Evolutionary conservation across 2,888 invertebrate genomes (phyloP), one percentile per base, ranked within the genome.

Genomic region (Lasioglossum marginatum): DNA sequence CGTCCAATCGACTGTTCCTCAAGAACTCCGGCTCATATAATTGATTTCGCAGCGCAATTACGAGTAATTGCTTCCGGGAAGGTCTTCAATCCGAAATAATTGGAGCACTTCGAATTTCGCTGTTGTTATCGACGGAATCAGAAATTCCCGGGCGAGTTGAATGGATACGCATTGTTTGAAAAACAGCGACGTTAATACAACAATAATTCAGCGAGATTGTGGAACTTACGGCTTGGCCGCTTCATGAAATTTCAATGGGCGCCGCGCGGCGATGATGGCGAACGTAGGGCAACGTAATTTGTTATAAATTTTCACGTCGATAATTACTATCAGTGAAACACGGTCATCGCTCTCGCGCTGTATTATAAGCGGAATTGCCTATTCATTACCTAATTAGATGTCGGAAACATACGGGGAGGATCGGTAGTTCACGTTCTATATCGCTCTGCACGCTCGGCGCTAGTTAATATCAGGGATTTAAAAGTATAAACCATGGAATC

Each of bases 301-400:
- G n/a, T 74, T 52, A 74, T 16, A 74, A 37, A 37, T 57, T 52
- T 74, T 74, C 74, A 37, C 31, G 45, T 27, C 66, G 27, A 23
- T 68, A 31, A 48, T 23, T 34, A 40, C 43, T 31, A 66, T 23
- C 16, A 43, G 12, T 5, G 45, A 66, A 48, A 48, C 14, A 14
- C 14, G 16, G 23, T 37, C 45, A 60, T 66, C 66, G 66, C 3
- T 52, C 48, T 45, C 40, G 31, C 43, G 31, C 60, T 68, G 34
- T 34, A 66, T 66, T 66, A 66, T 66, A 66, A 66, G 70, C 86
- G 86, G 85, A 60, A 85, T 81, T 66, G 78, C 71, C 87, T 85
- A 79, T 88, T 89, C 90, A 85, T 85, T 87, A 85, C 86, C 81
- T 91, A 91, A 91, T 91, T 91, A 90, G 84, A 73, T 77, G 63